Percentiles rank a stretch among this genome's conserved stretches.
These are phyloP conservation scores for Xanthorhoe designata DNA, from an alignment of 2,888 invertebrate species.

Conservation along the genomic window DNA sequence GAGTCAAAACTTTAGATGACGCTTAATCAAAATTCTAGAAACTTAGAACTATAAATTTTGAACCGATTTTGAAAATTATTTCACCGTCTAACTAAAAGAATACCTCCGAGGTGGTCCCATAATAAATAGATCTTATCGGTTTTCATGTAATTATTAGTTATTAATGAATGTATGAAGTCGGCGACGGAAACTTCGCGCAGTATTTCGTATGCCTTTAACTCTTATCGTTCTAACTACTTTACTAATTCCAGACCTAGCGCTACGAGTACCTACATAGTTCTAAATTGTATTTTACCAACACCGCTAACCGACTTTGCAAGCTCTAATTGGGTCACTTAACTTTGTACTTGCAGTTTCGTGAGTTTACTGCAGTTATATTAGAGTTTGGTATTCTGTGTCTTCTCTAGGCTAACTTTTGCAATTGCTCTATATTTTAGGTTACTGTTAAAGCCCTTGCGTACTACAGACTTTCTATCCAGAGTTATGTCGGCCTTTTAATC, in stretches of 20 bases:
- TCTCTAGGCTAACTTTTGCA: neutral
- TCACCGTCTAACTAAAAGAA: too few species aligned
- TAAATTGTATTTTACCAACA: conserved; percentile 4
- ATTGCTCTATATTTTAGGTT: neutral
- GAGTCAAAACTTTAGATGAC: too few species aligned
- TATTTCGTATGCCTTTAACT: neutral
- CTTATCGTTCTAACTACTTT: neutral
- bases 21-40: too few species aligned
- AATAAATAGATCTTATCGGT: too few species aligned
- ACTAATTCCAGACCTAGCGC: neutral
- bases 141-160: too few species aligned
- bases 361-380: neutral
- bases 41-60: too few species aligned
- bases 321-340: conserved; percentile 3
- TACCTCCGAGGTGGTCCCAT: too few species aligned
- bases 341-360: conserved; percentile 2
- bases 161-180: too few species aligned
- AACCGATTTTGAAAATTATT: too few species aligned
- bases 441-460: neutral
- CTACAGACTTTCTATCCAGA: too few species aligned
- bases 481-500: too few species aligned
- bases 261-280: neutral
- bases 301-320: neutral
- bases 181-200: too few species aligned
- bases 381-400: conserved; percentile 1